These are phyloP conservation scores for Cuculus canorus DNA, from an alignment of 2,797 vertebrate species.

Conservation along the genomic window DNA sequence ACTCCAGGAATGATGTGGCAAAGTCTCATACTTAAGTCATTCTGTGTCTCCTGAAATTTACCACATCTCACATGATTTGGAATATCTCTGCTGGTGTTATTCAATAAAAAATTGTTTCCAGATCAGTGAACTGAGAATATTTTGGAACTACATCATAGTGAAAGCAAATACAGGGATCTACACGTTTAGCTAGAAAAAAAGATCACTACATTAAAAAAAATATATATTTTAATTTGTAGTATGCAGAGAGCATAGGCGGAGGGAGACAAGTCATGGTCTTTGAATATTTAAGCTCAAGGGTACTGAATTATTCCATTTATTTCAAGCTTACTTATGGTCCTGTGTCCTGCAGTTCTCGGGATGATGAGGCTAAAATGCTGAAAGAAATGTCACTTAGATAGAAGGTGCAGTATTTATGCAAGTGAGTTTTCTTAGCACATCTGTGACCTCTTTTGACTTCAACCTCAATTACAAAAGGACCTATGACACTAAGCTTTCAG, in stretches of 20 bases:
- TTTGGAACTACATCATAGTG: not conserved
- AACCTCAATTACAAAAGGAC: not conserved
- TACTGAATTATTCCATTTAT: not conserved
- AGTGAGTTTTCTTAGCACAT: not conserved
- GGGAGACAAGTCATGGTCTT: not conserved
- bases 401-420: not conserved
- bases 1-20: not conserved
- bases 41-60: not conserved
- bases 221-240: not conserved
- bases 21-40: not conserved
- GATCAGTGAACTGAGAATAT: not conserved
- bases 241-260: not conserved
- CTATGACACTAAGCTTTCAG: not conserved
- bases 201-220: not conserved
- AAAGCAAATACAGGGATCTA: not conserved
- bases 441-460: not conserved
- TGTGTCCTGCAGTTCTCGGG: not conserved
- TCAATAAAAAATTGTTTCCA: not conserved
- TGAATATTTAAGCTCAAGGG: not conserved
- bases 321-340: not conserved
- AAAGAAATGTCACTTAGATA: not conserved
- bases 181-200: not conserved
- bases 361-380: not conserved
- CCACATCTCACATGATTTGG: not conserved
- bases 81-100: not conserved